Evolutionary conservation across 2,888 invertebrate species (phyloP), one percentile per base, ranked within the genome.

Genomic region (Marasmarcha lunaedactyla): DNA sequence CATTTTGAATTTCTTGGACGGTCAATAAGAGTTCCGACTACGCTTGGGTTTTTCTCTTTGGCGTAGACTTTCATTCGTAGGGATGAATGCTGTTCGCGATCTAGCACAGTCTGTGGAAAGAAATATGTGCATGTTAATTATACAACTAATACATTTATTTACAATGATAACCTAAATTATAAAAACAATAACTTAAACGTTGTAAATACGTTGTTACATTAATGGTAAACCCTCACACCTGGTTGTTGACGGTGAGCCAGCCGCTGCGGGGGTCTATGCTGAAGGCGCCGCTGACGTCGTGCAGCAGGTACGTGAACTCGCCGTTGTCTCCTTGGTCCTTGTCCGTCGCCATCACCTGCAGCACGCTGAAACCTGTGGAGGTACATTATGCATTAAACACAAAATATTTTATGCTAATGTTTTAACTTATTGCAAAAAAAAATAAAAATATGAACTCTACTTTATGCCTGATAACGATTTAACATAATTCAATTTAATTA

Each of bases 301-400:
- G 88, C 2, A 95, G 77, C 51, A 91, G 89, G 64, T 93, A 95
- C 0, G 87, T 86, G 54, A 95, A 95, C 55, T 93, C 91, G 0
- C 90, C 91, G 59, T 95, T 95, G 46, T 93, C 93, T 0, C 90
- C 94, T 74, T 93, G 92, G 61, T 94, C 94, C 38, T 86, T 88
- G 58, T 95, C 94, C 1, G 87, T 81, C 0, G 94, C 94, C 57
- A 92, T 87, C 7, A 95, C 90, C 72, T 84, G 84, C 2, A 84
- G 52, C 1, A 84, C 84, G 46, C 84, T 84, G 46, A 84, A 84
- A 38, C 84, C 84, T 84, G 49, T n/a, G 20, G 20, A 20, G 7
- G 7, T 20, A 20, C 7, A 20, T n/a, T n/a, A 15, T 5, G 1
- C 30, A 37, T 12, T 15, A 42, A 10, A 20, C 40, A 27, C 11